Conservation (phyloP, 2,113 vertebrate genomes). For the Rhinolophus ferrumequinum region DNA sequence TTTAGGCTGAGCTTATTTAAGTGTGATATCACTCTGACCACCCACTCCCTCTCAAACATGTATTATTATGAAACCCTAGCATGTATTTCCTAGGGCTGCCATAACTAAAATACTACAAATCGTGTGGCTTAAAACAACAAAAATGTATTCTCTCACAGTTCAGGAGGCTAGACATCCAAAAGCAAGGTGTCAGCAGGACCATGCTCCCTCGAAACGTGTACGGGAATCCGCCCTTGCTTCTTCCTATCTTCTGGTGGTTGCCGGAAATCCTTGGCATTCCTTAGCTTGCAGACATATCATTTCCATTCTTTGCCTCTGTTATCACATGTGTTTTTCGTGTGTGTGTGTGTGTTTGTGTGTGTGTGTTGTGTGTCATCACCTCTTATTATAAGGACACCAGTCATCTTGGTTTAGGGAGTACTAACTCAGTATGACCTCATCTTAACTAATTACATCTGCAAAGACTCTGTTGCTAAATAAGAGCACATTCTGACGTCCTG, state of each 20-base stretch:
- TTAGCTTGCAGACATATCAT: neutral
- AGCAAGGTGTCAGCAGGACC: neutral
- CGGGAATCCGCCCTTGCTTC: neutral
- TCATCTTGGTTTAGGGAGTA: neutral
- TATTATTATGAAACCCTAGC: neutral
- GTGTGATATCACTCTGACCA: neutral
- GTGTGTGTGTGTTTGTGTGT: neutral
- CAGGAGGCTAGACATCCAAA: neutral
- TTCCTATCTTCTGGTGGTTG: neutral
- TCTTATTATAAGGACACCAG: neutral
- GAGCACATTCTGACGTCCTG: neutral
- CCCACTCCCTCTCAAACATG: neutral
- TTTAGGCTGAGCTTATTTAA: neutral
- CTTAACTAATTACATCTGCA: neutral
- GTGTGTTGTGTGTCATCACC: neutral
- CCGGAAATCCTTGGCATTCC: neutral
- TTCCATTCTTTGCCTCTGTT: neutral
- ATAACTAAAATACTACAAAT: neutral
- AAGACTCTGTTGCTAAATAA: slow-evolving; percentile 35
- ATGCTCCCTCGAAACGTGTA: neutral
- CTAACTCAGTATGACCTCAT: neutral
- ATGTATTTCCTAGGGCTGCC: neutral
- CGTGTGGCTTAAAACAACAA: neutral
- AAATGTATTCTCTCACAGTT: neutral
- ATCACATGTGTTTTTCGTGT: neutral